Base-by-base conservation (phyloP, 1,140 invertebrate species). In the Argopecten irradians region DNA sequence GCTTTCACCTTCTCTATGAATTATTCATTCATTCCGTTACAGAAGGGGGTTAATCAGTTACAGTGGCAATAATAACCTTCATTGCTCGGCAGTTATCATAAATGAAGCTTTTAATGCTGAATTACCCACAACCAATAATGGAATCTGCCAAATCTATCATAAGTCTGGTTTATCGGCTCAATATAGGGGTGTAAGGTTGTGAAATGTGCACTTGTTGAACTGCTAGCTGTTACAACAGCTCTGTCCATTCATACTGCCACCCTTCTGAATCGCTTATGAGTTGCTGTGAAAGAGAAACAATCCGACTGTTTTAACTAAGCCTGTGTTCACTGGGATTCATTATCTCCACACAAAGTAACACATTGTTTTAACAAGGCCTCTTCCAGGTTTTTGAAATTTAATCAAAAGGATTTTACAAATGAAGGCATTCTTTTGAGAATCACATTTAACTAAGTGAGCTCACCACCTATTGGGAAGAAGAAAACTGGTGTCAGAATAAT, bases 41-140 rank as follows among this genome's bases (percentile, higher is more conserved):
- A 28, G 19, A 28, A 71, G 22, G n/a, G n/a, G 28, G 55, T 71
- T 71, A 71, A 71, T 71, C 55, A 71, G 55, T 71, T 71, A 71
- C 55, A 71, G 55, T 71, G 55, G 55, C n/a, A 71, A 71, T 71
- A 71, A 71, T 71, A 71, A 71, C 19, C 55, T 71, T 71, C 22
- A 71, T 71, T 71, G 28, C 55, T 28, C 1, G 5, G n/a, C 28
- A 71, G 55, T 71, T 71, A 71, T 71, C 55, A 71, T 71, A 71
- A 71, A 71, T 5, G 55, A 71, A 71, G 55, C 55, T 71, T 28
- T 71, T 71, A 71, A 1, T 28, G 55, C 55, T 28, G 55, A 13
- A 71, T 28, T 28, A n/a, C 55, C 55, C 28, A 28, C 22, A 28
- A 28, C n/a, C 55, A 71, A n/a, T 71, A 71, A 71, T 71, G 16